Percentiles rank a stretch among this genome's conserved stretches.
These are phyloP conservation scores for Cardiocondyla obscurior DNA, from an alignment of 1,140 invertebrate species.

Conservation along the genomic window DNA sequence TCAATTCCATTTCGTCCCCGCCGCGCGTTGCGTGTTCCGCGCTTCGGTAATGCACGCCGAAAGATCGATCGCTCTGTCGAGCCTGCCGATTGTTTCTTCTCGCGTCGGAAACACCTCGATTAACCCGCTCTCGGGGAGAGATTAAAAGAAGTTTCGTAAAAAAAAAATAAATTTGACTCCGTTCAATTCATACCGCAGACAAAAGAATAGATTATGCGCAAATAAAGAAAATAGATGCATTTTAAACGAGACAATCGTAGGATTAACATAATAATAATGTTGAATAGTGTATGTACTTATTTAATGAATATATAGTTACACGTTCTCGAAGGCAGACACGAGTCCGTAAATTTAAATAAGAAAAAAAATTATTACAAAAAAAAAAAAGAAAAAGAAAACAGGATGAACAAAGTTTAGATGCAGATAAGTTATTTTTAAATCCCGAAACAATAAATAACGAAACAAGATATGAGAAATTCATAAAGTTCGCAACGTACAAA, in stretches of 20 bases:
- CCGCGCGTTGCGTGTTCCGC: conserved; percentile 19
- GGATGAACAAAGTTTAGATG: neutral
- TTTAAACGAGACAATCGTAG: too few species aligned
- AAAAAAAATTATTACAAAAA: too few species aligned
- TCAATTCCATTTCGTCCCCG: conserved; percentile 47
- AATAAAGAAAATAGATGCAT: too few species aligned
- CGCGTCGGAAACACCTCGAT: neutral
- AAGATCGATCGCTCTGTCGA: conserved; percentile 36
- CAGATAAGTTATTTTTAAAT: neutral
- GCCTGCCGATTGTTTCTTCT: neutral
- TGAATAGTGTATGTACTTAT: too few species aligned
- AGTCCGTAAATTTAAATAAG: neutral
- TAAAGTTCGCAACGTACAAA: neutral
- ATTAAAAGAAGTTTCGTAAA: neutral
- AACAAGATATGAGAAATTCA: neutral
- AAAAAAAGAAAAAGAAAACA: neutral
- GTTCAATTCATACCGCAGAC: neutral
- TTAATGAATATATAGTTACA: too few species aligned
- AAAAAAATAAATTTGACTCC: neutral
- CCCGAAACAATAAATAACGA: neutral
- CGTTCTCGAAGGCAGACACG: neutral
- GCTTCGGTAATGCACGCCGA: conserved; percentile 47
- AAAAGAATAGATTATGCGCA: neutral
- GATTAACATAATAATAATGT: too few species aligned
- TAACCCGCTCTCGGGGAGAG: neutral